phyloP scores from a whole-genome alignment of 1,140 invertebrate genomes.

The Psix sp. region DNA sequence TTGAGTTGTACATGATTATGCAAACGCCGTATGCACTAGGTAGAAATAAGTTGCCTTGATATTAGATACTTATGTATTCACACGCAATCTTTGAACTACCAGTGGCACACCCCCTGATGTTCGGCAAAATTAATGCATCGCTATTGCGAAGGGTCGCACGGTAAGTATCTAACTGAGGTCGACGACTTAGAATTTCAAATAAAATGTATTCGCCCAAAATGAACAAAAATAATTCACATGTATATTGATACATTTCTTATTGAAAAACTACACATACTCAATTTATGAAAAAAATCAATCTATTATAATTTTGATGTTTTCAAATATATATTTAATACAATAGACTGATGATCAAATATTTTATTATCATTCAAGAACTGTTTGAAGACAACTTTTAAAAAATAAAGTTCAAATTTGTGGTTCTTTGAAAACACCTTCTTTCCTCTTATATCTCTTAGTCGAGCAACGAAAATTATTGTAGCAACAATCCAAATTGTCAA shows the following conservation, averaged over 20 bases:
- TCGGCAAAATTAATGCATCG: constrained; percentile 60
- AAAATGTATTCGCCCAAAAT: constrained; percentile 24
- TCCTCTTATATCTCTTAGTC: constrained; percentile 9
- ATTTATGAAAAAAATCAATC: neutral
- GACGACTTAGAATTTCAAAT: constrained; percentile 26
- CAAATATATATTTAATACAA: too few species aligned
- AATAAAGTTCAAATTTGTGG: too few species aligned
- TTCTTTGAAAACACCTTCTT: too few species aligned
- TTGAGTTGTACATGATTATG: constrained; percentile 52
- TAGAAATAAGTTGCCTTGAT: constrained; percentile 49
- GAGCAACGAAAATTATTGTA: constrained; percentile 29
- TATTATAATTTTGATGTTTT: too few species aligned
- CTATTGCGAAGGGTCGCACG: constrained; percentile 8
- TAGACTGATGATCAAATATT: too few species aligned
- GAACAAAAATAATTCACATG: too few species aligned
- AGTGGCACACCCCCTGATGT: constrained; percentile 57
- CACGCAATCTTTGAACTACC: constrained; percentile 59
- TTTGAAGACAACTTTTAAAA: too few species aligned
- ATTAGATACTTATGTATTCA: constrained; percentile 43
- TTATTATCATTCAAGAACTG: too few species aligned
- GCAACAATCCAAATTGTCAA: constrained; percentile 15
- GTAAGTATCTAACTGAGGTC: constrained; percentile 18
- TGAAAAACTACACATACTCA: constrained; percentile 2
- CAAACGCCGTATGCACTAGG: constrained; percentile 36
- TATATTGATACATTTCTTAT: too few species aligned